These are phyloP conservation scores for Cryptocheilus praepositus DNA, from an alignment of 2,888 invertebrate genomes.

Conservation along the genomic window DNA sequence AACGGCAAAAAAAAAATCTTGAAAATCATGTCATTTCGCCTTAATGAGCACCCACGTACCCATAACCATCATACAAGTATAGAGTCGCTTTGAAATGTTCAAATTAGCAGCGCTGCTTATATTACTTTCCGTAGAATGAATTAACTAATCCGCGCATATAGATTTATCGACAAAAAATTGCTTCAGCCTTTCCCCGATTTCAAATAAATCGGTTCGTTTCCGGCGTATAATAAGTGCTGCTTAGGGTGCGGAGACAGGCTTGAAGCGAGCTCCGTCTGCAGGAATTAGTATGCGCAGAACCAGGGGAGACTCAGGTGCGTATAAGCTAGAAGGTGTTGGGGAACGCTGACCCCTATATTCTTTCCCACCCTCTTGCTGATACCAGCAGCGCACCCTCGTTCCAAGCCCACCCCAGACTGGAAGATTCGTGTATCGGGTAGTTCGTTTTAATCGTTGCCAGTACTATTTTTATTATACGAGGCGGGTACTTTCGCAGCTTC, in stretches of 20 bases:
- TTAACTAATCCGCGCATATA: too few species aligned
- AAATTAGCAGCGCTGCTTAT: too few species aligned
- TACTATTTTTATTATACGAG: too few species aligned
- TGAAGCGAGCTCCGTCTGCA: constrained; percentile 60
- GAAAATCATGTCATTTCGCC: too few species aligned
- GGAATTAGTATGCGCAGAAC: constrained; percentile 63
- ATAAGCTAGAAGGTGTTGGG: constrained; percentile 41
- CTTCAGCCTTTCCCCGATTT: too few species aligned
- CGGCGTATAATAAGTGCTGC: constrained; percentile 39
- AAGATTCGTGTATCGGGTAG: constrained; percentile 33
- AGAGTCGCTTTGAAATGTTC: too few species aligned
- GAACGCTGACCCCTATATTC: constrained; percentile 33
- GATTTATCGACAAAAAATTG: too few species aligned
- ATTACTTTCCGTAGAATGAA: too few species aligned
- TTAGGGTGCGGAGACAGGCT: constrained; percentile 45
- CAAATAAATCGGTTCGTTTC: constrained; percentile 17
- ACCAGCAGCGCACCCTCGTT: constrained; percentile 18
- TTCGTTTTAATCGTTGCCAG: constrained; percentile 28
- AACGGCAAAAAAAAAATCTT: too few species aligned
- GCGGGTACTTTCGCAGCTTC: too few species aligned
- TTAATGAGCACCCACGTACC: too few species aligned
- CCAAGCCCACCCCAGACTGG: constrained; percentile 24
- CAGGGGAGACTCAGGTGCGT: constrained; percentile 64
- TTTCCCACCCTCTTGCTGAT: constrained; percentile 15
- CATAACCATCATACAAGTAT: too few species aligned